These are phyloP conservation scores for Euproctis similis DNA, from an alignment of 2,888 invertebrate genomes.

Conservation along the genomic window DNA sequence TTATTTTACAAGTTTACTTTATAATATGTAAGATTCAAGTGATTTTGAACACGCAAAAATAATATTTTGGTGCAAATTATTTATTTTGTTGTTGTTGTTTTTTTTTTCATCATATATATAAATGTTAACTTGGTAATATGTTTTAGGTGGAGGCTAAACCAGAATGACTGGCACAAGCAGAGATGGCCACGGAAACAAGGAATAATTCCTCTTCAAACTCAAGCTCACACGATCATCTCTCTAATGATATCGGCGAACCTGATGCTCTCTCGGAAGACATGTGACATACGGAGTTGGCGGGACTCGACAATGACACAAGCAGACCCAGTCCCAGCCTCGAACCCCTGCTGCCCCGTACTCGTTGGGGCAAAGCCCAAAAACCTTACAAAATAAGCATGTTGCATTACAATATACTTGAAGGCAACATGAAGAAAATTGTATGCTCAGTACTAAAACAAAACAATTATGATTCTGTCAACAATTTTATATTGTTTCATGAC, in stretches of 20 bases:
- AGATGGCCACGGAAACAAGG: slow-evolving; percentile 58
- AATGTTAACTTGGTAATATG: too few species aligned
- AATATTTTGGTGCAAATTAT: too few species aligned
- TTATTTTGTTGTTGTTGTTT: too few species aligned
- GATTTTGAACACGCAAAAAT: too few species aligned
- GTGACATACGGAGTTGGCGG: slow-evolving; percentile 85
- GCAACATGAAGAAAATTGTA: slow-evolving; percentile 69
- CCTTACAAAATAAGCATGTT: slow-evolving; percentile 34
- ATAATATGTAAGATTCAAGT: too few species aligned
- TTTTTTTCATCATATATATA: too few species aligned
- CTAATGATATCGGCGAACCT: background rate
- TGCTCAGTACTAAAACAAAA: slow-evolving; percentile 86
- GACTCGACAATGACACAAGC: slow-evolving; percentile 34
- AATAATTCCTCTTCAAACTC: background rate
- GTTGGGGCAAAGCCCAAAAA: slow-evolving; percentile 43
- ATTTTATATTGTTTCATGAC: slow-evolving; percentile 82
- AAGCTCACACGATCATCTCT: too few species aligned
- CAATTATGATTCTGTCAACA: slow-evolving; percentile 91
- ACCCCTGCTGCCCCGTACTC: slow-evolving; percentile 82
- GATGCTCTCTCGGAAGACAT: slow-evolving; percentile 48
- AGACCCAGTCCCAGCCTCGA: slow-evolving; percentile 34
- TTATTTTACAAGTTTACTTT: too few species aligned
- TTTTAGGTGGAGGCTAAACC: background rate
- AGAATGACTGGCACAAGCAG: slow-evolving; percentile 3
- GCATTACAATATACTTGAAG: slow-evolving; percentile 87